Percentiles rank a stretch among this genome's conserved stretches.
Evolutionary conservation across 2,113 vertebrate species (phyloP).

Genomic region (Neolamprologus kungweensis): DNA sequence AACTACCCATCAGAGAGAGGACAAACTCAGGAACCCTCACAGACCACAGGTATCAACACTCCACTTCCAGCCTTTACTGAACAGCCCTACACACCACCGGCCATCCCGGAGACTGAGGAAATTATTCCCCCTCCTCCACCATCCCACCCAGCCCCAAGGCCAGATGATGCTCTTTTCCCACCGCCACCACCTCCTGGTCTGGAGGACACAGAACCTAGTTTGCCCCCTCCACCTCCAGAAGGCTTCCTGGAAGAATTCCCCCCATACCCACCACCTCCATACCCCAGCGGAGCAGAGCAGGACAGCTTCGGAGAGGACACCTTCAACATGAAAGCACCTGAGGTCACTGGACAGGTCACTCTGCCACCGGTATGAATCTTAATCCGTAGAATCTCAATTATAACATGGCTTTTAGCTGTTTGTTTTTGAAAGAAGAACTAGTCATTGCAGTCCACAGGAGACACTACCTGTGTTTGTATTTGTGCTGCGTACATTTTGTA

Average conservation of each 20-base stretch:
- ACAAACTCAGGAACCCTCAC: not conserved
- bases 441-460: not conserved
- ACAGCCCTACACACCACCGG: conserved; percentile 42
- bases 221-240: conserved; percentile 73
- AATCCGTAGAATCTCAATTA: not conserved
- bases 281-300: conserved; percentile 85
- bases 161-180: conserved; percentile 47
- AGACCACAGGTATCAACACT: not conserved
- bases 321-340: conserved; percentile 84
- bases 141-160: conserved; percentile 67
- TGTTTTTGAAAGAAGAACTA: not conserved
- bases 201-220: conserved; percentile 57
- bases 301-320: conserved; percentile 82
- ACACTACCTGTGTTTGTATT: not conserved
- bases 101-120: conserved; percentile 27
- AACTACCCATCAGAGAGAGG: not conserved
- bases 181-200: not conserved
- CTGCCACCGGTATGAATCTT: conserved; percentile 79
- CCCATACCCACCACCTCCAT: conserved; percentile 92
- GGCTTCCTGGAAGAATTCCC: conserved; percentile 90
- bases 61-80: conserved; percentile 24
- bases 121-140: conserved; percentile 66
- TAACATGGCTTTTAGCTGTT: not conserved
- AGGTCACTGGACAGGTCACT: conserved; percentile 89
- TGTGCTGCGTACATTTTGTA: not conserved